Conservation (phyloP, 2,113 vertebrate species). For the Cyrtonyx montezumae region DNA sequence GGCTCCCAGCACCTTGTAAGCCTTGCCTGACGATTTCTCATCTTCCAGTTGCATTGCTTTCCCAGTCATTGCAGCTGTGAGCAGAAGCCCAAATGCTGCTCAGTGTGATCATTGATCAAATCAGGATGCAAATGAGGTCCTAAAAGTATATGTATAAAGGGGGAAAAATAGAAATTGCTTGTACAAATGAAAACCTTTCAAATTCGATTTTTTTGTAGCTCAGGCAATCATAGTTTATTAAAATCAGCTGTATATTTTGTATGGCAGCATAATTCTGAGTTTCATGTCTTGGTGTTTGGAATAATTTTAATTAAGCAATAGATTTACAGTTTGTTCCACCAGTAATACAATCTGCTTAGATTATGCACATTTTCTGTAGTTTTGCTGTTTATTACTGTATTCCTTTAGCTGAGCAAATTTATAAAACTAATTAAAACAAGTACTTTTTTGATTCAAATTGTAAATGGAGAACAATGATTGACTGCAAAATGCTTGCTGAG, state of each 20-base stretch:
- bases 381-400: conserved; percentile 40
- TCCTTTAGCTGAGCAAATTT: conserved; percentile 65
- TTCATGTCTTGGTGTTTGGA: conserved; percentile 41
- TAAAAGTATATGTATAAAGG: not conserved
- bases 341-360: conserved; percentile 32
- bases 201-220: not conserved
- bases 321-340: conserved; percentile 58
- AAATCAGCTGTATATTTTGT: not conserved
- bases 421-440: conserved; percentile 62
- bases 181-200: not conserved
- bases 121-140: not conserved
- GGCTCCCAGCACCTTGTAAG: not conserved
- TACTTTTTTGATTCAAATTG: conserved; percentile 34
- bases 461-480: not conserved
- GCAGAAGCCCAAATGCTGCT: not conserved
- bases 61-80: not conserved
- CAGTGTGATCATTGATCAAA: not conserved
- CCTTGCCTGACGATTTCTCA: not conserved
- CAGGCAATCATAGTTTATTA: not conserved
- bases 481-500: not conserved
- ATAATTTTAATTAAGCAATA: conserved; percentile 49
- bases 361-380: conserved; percentile 34
- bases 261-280: conserved; percentile 18
- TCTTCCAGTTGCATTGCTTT: not conserved
- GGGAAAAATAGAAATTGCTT: not conserved